Percentiles rank a stretch among this genome's conserved stretches.
Evolutionary conservation across 2,113 vertebrate species (phyloP).

Genomic region (Halcyon malimbica): DNA sequence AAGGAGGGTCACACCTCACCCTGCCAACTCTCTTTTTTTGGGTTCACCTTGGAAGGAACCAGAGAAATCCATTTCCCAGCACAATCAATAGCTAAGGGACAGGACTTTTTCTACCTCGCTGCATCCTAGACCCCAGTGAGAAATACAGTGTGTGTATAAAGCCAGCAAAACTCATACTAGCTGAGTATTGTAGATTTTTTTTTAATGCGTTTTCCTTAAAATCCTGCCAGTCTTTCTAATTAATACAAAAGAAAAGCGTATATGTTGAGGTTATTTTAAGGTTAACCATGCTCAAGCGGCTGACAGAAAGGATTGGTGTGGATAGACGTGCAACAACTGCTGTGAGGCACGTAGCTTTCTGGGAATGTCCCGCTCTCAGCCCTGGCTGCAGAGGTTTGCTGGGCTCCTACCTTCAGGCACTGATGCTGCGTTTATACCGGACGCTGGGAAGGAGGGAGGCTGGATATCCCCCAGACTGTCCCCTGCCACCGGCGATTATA

Average conservation of each 20-base stretch:
- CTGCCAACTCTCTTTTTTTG: not conserved
- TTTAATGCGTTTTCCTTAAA: not conserved
- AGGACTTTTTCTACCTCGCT: not conserved
- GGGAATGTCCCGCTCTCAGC: not conserved
- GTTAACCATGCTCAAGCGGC: fast-evolving
- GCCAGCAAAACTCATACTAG: not conserved
- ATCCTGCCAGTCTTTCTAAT: not conserved
- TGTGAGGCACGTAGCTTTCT: not conserved
- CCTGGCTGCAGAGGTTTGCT: not conserved
- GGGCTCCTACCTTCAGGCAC: not conserved
- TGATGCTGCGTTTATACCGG: not conserved
- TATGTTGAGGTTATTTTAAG: not conserved
- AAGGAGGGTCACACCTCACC: not conserved
- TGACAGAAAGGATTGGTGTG: not conserved
- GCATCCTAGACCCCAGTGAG: not conserved
- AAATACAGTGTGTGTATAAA: not conserved
- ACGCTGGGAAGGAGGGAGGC: not conserved
- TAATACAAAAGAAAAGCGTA: not conserved
- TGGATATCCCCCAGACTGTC: not conserved
- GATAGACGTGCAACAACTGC: fast-evolving
- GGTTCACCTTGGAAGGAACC: not conserved
- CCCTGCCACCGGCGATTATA: fast-evolving
- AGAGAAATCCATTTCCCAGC: not conserved
- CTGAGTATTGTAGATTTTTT: not conserved
- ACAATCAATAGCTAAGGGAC: not conserved